A percentile compares a stretch with the other conserved stretches of the same genome.
These are phyloP conservation scores for Sinocyclocheilus grahami DNA, from an alignment of 2,113 vertebrate genomes.

Conservation along the genomic window DNA sequence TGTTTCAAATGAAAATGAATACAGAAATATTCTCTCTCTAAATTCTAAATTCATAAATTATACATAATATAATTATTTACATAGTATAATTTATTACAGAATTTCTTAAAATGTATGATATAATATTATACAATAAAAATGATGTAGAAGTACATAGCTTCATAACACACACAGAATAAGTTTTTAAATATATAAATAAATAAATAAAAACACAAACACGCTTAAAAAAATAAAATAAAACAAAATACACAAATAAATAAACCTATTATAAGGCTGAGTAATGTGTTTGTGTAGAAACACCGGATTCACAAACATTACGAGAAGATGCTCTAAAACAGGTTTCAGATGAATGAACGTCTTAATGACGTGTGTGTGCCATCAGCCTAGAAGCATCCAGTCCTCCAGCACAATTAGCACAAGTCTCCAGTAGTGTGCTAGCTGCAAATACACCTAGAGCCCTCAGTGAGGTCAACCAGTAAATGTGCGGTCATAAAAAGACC, in stretches of 20 bases:
- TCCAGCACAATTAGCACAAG: neutral
- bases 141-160: too few species aligned
- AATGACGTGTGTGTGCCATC: neutral
- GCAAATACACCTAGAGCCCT: neutral
- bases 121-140: too few species aligned
- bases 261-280: neutral
- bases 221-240: too few species aligned
- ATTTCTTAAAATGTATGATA: too few species aligned
- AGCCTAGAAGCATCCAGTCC: neutral
- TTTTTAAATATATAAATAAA: neutral
- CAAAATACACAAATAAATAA: too few species aligned
- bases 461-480: neutral
- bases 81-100: too few species aligned
- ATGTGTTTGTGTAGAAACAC: neutral
- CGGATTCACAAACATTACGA: neutral
- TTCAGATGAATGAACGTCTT: neutral
- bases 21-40: too few species aligned
- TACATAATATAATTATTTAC: too few species aligned
- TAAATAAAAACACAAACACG: too few species aligned
- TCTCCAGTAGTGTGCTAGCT: neutral
- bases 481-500: conserved; percentile 12
- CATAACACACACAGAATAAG: too few species aligned
- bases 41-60: too few species aligned
- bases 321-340: neutral
- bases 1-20: too few species aligned